Conservation (phyloP, 2,113 vertebrate genomes). For the Menidia beryllina region DNA sequence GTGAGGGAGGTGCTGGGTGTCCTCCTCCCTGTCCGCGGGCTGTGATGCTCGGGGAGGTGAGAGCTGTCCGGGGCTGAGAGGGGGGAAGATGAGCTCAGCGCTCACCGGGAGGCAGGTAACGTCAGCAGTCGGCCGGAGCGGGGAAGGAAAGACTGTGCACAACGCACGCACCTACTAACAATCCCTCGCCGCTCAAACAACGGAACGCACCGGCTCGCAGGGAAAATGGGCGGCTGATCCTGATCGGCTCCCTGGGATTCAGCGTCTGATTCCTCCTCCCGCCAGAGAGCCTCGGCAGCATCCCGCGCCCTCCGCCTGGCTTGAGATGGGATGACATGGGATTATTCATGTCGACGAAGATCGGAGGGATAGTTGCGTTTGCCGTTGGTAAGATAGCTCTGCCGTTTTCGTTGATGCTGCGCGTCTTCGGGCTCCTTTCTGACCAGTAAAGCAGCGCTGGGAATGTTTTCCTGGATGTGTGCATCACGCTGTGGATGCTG, state of each 20-base stretch:
- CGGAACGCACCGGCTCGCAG: constrained; percentile 14
- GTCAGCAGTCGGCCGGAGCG: constrained; percentile 65
- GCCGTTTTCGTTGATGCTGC: not conserved
- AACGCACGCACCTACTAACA: constrained; percentile 43
- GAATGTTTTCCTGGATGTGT: not conserved
- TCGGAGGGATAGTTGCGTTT: constrained; percentile 63
- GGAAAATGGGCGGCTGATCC: constrained; percentile 46
- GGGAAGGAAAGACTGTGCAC: constrained; percentile 22
- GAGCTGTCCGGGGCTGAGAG: constrained; percentile 60
- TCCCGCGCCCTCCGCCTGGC: constrained; percentile 59
- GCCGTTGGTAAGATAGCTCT: constrained; percentile 67
- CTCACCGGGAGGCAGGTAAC: constrained; percentile 66
- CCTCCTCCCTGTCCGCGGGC: not conserved
- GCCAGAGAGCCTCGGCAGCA: constrained; percentile 44
- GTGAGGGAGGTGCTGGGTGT: not conserved
- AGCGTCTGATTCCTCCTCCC: constrained; percentile 11
- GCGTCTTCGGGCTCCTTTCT: constrained; percentile 5
- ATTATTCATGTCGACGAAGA: constrained; percentile 75
- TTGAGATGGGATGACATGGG: constrained; percentile 81
- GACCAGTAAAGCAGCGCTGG: not conserved
- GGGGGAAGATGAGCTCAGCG: constrained; percentile 59
- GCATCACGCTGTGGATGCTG: constrained; percentile 6
- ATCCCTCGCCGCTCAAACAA: constrained; percentile 30
- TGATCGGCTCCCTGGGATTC: constrained; percentile 48
- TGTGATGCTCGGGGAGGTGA: constrained; percentile 22